A percentile compares a stretch with the other conserved stretches of the same genome.
phyloP scores from a whole-genome alignment of 2,113 vertebrate species.

The Pygoscelis antarcticus region DNA sequence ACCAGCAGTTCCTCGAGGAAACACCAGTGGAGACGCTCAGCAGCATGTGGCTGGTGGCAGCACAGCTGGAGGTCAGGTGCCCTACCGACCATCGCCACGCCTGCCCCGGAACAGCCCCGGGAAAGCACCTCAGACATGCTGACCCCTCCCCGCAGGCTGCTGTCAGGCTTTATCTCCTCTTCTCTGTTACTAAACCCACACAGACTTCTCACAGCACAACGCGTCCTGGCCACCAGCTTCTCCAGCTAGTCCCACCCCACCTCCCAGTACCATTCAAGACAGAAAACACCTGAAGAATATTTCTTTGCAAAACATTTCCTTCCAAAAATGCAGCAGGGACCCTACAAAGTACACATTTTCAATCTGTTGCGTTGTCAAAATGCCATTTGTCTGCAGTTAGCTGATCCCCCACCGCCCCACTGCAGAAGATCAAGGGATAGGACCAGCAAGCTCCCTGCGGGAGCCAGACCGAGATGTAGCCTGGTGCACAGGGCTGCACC shows the following conservation, averaged over 20 bases:
- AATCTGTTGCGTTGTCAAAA: fast-evolving
- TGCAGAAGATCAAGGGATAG: too few relatives aligned
- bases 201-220: not conserved
- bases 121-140: not conserved
- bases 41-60: fast-evolving
- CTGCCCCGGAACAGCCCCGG: not conserved
- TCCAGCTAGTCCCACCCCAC: not conserved
- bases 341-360: fast-evolving
- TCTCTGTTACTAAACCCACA: fast-evolving
- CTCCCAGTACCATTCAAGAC: too few relatives aligned
- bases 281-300: not conserved
- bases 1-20: not conserved
- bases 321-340: not conserved
- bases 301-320: not conserved
- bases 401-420: not conserved
- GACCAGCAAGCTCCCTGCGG: too few relatives aligned
- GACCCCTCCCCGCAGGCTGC: not conserved
- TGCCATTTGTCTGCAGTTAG: fast-evolving
- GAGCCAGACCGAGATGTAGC: fast-evolving
- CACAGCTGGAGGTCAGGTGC: not conserved
- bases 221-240: not conserved
- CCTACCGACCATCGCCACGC: fast-evolving
- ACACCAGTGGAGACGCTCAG: not conserved
- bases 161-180: fast-evolving
- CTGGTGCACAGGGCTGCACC: too few relatives aligned